Evolutionary conservation across 2,888 invertebrate genomes (phyloP), one percentile per base, ranked within the genome.

Genomic region (Mesoligia furuncula): DNA sequence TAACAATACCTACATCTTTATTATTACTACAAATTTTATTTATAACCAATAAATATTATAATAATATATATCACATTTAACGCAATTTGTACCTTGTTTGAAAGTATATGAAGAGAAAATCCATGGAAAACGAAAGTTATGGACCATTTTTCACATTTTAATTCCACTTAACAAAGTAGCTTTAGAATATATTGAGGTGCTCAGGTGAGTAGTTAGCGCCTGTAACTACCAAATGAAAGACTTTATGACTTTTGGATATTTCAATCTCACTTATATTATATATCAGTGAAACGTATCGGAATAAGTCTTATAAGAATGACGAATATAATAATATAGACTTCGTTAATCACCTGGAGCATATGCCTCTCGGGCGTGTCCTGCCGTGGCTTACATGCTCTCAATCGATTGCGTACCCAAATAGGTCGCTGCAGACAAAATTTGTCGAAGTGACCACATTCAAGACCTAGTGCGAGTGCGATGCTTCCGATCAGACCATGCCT

Each of bases 31-130:
- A 61, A 87, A 86, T 89, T 89, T 80, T 73, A 89, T 84, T 88
- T 88, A 87, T 76, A 89, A 91, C 90, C 89, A 92, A 92, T 90
- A 92, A 90, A 90, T 84, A 87, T 80, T 77, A 84, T 81, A 86
- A 90, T 36, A 36, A 36, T 36, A 36, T 89, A 87, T 94, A 94
- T 95, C 94, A 95, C 94, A 93, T 88, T 87, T 90, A 92, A 93
- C 89, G 88, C 86, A 91, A 90, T 95, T 95, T 95, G 95, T 95
- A 95, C 95, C 93, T 91, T 89, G 80, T 85, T 88, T 73, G 76
- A 84, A 88, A 87, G 71, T 73, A 48, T 68, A 42, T 75, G 67
- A 83, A 79, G 65, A 70, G 73, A n/a, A 74, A 73, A 73, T 62
- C n/a, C 27, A 84, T 72, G 31, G 1, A 27, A 71, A 57, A 62